Evolutionary conservation across 2,113 vertebrate genomes (phyloP).

Genomic region (Dicrurus megarhynchus): DNA sequence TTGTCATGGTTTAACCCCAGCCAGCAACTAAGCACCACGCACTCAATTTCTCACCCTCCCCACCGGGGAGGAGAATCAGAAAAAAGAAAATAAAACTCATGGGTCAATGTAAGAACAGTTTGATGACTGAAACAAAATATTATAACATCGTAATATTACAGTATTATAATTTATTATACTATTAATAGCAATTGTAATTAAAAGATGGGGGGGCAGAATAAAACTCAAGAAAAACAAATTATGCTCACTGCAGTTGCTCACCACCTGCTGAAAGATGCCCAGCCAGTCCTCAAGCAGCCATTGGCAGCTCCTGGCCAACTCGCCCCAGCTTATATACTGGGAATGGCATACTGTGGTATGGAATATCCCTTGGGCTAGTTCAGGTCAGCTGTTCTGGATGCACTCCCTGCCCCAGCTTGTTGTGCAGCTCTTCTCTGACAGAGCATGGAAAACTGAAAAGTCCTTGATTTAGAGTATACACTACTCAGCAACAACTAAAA

Average conservation of each 20-base stretch:
- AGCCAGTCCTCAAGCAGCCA: accelerated
- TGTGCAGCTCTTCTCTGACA: background rate
- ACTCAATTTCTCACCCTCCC: background rate
- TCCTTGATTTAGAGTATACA: background rate
- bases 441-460: background rate
- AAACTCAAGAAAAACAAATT: background rate
- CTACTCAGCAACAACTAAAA: background rate
- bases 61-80: accelerated
- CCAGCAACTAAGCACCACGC: background rate
- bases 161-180: too few relatives aligned
- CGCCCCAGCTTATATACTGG: background rate
- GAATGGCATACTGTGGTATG: background rate
- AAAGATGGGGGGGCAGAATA: background rate
- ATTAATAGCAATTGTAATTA: background rate
- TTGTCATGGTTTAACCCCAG: background rate
- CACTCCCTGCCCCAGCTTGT: accelerated
- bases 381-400: background rate
- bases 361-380: background rate
- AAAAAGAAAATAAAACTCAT: background rate
- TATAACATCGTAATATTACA: background rate
- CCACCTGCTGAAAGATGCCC: background rate
- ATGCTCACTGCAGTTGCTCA: background rate
- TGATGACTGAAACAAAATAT: background rate
- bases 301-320: background rate
- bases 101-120: background rate